Conservation (phyloP, 30 jellyfish, hydroid and myxozoan genomes). For the Aurelia sp. region DNA sequence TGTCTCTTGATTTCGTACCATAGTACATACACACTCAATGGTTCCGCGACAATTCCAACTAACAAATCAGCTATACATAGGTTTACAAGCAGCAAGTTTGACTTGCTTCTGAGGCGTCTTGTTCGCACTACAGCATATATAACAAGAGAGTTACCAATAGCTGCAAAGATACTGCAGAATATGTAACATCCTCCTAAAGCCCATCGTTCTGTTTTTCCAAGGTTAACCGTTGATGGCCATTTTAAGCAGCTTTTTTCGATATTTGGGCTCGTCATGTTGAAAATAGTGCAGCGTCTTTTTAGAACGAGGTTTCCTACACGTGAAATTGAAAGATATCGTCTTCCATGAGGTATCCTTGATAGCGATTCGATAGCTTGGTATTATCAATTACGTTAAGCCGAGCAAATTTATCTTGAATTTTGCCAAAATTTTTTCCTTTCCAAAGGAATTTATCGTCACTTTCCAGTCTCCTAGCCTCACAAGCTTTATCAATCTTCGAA, state of each 20-base stretch:
- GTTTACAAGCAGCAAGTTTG: conserved; percentile 32
- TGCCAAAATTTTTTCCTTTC: too few relatives aligned
- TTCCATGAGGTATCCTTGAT: too few relatives aligned
- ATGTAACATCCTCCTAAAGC: conserved; percentile 42
- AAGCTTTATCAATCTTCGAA: too few relatives aligned
- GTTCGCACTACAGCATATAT: conserved; percentile 5
- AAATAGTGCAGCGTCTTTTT: too few relatives aligned
- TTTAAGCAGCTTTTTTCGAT: conserved; percentile 22
- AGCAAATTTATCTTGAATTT: too few relatives aligned
- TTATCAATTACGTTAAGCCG: too few relatives aligned
- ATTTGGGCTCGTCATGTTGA: not conserved
- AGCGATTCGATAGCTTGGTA: too few relatives aligned
- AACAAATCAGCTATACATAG: conserved; percentile 46
- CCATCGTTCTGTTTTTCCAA: conserved; percentile 17
- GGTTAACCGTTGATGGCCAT: conserved; percentile 34
- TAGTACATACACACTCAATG: conserved; percentile 33
- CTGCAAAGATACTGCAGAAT: conserved; percentile 7
- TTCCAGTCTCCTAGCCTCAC: too few relatives aligned
- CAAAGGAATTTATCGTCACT: too few relatives aligned
- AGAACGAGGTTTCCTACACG: too few relatives aligned
- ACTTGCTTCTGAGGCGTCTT: conserved; percentile 16
- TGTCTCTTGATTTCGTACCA: conserved; percentile 31
- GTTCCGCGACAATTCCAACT: conserved; percentile 38
- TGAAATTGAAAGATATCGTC: too few relatives aligned
- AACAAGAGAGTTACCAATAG: conserved; percentile 25